These are phyloP conservation scores for Mystacornis crossleyi DNA, from an alignment of 2,113 vertebrate genomes.

Conservation along the genomic window DNA sequence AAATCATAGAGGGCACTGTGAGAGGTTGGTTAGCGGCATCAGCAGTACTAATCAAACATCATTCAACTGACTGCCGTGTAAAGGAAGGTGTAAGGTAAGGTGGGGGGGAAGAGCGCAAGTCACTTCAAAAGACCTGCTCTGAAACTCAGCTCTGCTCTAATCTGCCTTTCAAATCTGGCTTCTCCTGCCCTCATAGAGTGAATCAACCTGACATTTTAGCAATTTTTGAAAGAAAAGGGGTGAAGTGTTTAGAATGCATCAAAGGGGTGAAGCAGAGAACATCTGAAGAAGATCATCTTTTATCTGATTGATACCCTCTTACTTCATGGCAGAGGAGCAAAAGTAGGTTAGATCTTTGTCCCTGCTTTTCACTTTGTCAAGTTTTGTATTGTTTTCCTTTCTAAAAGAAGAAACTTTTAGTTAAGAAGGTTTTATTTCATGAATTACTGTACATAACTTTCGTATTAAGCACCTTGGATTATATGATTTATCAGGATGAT, in stretches of 20 bases:
- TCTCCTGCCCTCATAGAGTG: conserved; percentile 46
- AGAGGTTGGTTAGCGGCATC: background rate
- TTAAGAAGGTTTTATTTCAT: background rate
- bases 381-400: conserved; percentile 13
- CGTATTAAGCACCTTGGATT: background rate
- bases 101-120: background rate
- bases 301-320: conserved; percentile 20
- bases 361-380: background rate
- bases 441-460: background rate
- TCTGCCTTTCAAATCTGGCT: conserved; percentile 63
- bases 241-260: conserved; percentile 66
- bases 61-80: background rate
- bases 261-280: conserved; percentile 61
- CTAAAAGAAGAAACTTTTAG: background rate
- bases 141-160: conserved; percentile 42
- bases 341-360: conserved; percentile 40
- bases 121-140: conserved; percentile 54
- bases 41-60: conserved; percentile 39
- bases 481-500: background rate
- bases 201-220: conserved; percentile 68
- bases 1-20: background rate
- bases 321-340: background rate
- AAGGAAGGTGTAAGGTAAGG: background rate
- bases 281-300: conserved; percentile 68
- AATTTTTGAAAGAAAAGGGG: conserved; percentile 64